Conservation (phyloP, 2,888 invertebrate species). For the Fragum fragum region DNA sequence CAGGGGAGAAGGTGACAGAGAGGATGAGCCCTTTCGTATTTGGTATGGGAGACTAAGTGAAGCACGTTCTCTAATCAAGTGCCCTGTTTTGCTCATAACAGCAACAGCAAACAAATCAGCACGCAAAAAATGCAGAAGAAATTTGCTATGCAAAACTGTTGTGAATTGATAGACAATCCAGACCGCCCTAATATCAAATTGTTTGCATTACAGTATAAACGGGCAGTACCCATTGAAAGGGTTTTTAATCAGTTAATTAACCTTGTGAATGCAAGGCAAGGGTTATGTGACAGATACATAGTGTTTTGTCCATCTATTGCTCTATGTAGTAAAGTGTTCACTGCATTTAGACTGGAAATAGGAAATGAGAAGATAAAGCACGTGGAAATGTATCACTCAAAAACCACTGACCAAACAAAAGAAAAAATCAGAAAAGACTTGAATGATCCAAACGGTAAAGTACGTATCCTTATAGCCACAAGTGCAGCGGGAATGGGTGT, state of each 20-base stretch:
- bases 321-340: slow-evolving; percentile 45
- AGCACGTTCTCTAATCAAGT: slow-evolving; percentile 34
- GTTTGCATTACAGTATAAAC: slow-evolving; percentile 34
- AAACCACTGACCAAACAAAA: slow-evolving; percentile 49
- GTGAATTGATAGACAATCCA: slow-evolving; percentile 38
- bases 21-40: slow-evolving; percentile 39
- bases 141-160: slow-evolving; percentile 31
- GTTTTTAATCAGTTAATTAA: not conserved
- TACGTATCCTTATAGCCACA: slow-evolving; percentile 54
- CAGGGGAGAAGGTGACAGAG: slow-evolving; percentile 44
- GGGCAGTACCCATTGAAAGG: slow-evolving; percentile 7
- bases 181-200: slow-evolving; percentile 43
- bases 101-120: slow-evolving; percentile 43
- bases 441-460: slow-evolving; percentile 36
- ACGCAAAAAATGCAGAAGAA: slow-evolving; percentile 22
- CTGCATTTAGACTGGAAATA: slow-evolving; percentile 25
- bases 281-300: slow-evolving; percentile 34
- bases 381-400: slow-evolving; percentile 60
- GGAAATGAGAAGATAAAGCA: slow-evolving; percentile 17
- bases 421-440: slow-evolving; percentile 53
- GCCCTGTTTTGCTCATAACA: slow-evolving; percentile 51
- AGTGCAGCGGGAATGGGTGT: slow-evolving; percentile 58
- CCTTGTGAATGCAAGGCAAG: slow-evolving; percentile 11
- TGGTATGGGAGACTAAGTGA: slow-evolving; percentile 60
- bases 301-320: slow-evolving; percentile 59